Percentiles rank a stretch among this genome's conserved stretches.
Conservation (phyloP, 1,140 invertebrate genomes). For the Formica exsecta region DNA sequence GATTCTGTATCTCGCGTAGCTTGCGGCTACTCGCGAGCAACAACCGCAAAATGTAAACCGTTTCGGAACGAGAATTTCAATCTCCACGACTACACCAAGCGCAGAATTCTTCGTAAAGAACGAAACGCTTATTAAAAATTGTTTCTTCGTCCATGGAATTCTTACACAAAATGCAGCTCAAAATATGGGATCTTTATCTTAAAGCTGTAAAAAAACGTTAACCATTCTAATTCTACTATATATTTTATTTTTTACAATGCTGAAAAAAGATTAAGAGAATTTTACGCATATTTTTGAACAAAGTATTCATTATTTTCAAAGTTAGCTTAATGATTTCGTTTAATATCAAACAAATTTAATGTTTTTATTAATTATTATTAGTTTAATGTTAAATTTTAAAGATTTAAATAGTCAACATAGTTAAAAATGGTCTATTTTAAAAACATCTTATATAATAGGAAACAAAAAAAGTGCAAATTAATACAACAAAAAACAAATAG, state of each 20-base stretch:
- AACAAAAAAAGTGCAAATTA: neutral
- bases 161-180: slow-evolving; percentile 12
- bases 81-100: slow-evolving; percentile 17
- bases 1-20: slow-evolving; percentile 42
- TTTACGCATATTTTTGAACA: too few species aligned
- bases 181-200: neutral
- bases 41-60: slow-evolving; percentile 60
- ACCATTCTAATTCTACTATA: neutral
- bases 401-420: neutral
- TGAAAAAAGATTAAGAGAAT: neutral
- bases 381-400: neutral
- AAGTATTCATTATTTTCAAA: neutral
- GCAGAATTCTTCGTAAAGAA: slow-evolving; percentile 46
- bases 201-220: neutral
- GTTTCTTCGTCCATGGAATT: slow-evolving; percentile 39
- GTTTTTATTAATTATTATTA: neutral
- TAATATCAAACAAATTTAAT: too few species aligned
- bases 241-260: neutral
- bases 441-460: too few species aligned
- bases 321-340: neutral
- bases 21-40: slow-evolving; percentile 58
- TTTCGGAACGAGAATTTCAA: slow-evolving; percentile 58
- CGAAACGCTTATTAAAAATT: slow-evolving; percentile 54
- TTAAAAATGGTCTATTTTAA: neutral
- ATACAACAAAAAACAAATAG: neutral